These are phyloP conservation scores for Capreolus pygargus DNA, from an alignment of 2,113 vertebrate genomes.

Conservation along the genomic window DNA sequence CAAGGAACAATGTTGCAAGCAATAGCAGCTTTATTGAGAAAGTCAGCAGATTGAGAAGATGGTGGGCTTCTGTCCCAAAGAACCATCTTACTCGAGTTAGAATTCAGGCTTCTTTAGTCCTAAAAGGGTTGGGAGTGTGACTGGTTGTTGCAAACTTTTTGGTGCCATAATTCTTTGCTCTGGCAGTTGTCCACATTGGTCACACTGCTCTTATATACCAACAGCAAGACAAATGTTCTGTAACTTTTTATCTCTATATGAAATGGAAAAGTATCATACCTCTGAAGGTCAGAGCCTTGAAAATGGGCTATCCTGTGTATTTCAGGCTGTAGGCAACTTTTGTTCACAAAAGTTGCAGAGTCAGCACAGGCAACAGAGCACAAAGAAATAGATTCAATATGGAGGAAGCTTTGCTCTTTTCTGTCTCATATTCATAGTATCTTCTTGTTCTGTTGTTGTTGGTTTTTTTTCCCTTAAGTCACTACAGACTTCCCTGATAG, in stretches of 20 bases:
- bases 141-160: neutral
- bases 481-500: neutral
- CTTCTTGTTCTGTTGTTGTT: neutral
- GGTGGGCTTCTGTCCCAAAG: neutral
- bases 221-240: neutral
- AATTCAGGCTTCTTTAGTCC: neutral
- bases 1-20: neutral
- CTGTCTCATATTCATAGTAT: neutral
- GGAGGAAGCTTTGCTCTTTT: neutral
- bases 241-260: neutral
- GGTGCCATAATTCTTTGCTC: rapidly evolving
- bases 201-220: neutral
- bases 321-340: neutral
- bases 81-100: neutral
- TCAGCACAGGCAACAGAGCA: neutral
- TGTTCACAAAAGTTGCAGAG: neutral
- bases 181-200: neutral
- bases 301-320: neutral
- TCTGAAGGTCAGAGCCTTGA: neutral
- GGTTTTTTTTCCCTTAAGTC: neutral
- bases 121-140: neutral
- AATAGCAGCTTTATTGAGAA: neutral
- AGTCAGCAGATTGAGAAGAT: neutral
- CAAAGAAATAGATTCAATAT: neutral
- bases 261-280: neutral